These are phyloP conservation scores for Meteorus colon DNA, from an alignment of 2,888 invertebrate species.

Conservation along the genomic window DNA sequence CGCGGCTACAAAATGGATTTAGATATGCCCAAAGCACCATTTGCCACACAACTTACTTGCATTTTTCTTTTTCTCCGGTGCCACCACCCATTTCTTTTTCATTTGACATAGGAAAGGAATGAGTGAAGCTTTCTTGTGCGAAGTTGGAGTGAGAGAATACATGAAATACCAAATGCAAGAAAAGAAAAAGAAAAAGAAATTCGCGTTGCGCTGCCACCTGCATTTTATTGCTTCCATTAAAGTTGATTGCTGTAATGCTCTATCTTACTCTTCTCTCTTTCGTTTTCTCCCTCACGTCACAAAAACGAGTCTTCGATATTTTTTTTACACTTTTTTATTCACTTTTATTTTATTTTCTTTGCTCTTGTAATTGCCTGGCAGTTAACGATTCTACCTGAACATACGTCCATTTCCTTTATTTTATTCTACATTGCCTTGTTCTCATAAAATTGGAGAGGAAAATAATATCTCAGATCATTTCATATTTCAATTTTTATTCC, in stretches of 20 bases:
- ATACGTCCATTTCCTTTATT: conserved; percentile 47
- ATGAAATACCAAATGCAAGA: conserved; percentile 25
- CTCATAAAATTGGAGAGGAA: conserved; percentile 5
- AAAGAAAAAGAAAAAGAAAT: conserved; percentile 46
- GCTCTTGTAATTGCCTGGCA: conserved; percentile 57
- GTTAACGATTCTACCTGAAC: conserved; percentile 55
- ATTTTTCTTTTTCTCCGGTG: conserved; percentile 27
- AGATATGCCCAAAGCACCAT: conserved; percentile 44
- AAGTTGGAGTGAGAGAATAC: conserved; percentile 20
- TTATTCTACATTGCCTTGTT: conserved; percentile 45
- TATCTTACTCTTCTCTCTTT: conserved; percentile 32
- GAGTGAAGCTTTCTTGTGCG: conserved; percentile 30
- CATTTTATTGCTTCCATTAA: conserved; percentile 66
- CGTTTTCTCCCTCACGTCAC: conserved; percentile 50
- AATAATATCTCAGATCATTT: neutral
- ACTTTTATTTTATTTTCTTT: conserved; percentile 26
- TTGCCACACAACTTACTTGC: conserved; percentile 25
- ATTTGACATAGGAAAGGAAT: conserved; percentile 11
- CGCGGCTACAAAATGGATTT: conserved; percentile 50
- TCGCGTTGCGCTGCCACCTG: conserved; percentile 60
- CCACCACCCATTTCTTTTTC: neutral
- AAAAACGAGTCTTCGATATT: conserved; percentile 56
- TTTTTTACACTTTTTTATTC: conserved; percentile 34
- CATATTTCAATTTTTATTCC: neutral
- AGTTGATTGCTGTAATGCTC: conserved; percentile 62